Evolutionary conservation across 2,888 invertebrate species (phyloP).

Genomic region (Dryococelus australis): DNA sequence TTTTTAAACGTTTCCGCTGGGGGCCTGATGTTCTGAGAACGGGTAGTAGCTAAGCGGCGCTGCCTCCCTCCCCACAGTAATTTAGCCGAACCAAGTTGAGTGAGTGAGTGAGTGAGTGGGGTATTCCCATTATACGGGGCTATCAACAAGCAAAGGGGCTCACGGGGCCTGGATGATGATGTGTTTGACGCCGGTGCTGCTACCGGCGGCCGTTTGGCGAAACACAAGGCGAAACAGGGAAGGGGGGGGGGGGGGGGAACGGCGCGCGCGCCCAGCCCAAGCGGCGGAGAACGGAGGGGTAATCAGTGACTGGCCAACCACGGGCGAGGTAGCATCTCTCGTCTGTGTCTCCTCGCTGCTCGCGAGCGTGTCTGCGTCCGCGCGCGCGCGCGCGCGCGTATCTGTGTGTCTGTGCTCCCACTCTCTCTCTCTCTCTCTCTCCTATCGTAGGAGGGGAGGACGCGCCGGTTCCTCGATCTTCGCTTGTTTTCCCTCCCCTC

Average conservation of each 20-base stretch:
- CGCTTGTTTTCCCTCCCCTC: slow-evolving; percentile 20
- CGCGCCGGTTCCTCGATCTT: neutral
- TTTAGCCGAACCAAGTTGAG: slow-evolving; percentile 38
- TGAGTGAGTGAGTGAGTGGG: slow-evolving; percentile 36
- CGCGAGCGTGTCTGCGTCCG: neutral
- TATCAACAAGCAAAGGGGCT: slow-evolving; percentile 44
- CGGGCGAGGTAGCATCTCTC: slow-evolving; percentile 27
- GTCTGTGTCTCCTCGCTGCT: neutral
- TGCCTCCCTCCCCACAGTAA: slow-evolving; percentile 40
- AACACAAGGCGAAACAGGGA: no score
- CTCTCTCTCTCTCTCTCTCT: no score
- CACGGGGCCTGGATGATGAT: slow-evolving; percentile 42
- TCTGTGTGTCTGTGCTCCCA: neutral
- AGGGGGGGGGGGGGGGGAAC: no score
- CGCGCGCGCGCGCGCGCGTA: no score
- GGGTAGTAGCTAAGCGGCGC: slow-evolving; percentile 42
- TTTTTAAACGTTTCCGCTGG: neutral
- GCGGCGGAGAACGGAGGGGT: neutral
- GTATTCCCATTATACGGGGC: slow-evolving; percentile 44
- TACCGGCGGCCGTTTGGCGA: slow-evolving; percentile 45
- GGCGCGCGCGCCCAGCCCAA: slow-evolving; percentile 21
- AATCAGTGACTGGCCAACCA: slow-evolving; percentile 42
- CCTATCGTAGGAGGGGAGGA: neutral
- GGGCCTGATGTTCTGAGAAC: slow-evolving; percentile 36
- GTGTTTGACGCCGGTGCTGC: slow-evolving; percentile 45